Conservation (phyloP, 2,888 invertebrate species). For the Cataglyphis rosenhaueri region DNA sequence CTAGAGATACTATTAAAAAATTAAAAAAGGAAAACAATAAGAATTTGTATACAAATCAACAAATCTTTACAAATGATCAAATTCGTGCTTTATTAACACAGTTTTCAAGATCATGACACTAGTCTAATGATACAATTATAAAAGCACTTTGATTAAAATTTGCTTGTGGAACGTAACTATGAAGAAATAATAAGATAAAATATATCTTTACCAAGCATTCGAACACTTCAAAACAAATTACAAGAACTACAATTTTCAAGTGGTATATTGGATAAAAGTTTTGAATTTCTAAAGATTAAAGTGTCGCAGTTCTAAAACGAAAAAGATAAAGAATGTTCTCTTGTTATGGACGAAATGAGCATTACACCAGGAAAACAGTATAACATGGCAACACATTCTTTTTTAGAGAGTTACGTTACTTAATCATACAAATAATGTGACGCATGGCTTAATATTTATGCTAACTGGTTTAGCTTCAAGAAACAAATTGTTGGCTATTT, state of each 20-base stretch:
- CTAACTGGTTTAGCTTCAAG: too few relatives aligned
- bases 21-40: neutral
- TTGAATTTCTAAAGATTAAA: neutral
- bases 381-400: neutral
- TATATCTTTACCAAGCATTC: conserved; percentile 1
- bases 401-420: neutral
- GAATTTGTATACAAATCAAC: neutral
- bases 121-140: conserved; percentile 24
- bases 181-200: conserved; percentile 22
- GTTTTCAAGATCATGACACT: neutral
- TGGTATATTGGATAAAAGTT: neutral
- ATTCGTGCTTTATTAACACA: conserved; percentile 1
- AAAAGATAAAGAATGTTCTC: neutral
- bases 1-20: too few relatives aligned
- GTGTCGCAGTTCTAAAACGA: neutral
- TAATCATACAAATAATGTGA: neutral
- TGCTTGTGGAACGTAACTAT: conserved; percentile 18
- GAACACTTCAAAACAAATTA: neutral
- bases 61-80: neutral
- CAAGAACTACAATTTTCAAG: neutral
- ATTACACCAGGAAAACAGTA: neutral
- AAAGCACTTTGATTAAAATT: conserved; percentile 23
- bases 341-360: neutral
- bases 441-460: too few relatives aligned
- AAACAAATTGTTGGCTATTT: too few relatives aligned